phyloP scores from a whole-genome alignment of 2,113 vertebrate species.

The Phalacrocorax aristotelis region DNA sequence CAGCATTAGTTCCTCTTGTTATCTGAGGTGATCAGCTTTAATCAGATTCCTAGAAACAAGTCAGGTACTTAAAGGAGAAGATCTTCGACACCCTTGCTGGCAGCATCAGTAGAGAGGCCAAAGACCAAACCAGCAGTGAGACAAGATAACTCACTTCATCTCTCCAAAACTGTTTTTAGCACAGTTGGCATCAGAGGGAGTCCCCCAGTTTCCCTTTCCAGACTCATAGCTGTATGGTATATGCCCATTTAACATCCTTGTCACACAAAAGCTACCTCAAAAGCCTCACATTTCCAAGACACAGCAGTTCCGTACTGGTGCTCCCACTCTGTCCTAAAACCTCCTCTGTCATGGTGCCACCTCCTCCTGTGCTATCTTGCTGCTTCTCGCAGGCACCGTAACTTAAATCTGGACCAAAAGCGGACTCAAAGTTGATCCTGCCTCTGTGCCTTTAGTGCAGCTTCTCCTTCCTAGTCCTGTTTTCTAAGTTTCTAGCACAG shows the following conservation, averaged over 20 bases:
- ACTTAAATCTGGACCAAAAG: neutral
- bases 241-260: neutral
- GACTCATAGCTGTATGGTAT: neutral
- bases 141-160: neutral
- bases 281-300: neutral
- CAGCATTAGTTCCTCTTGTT: conserved; percentile 59
- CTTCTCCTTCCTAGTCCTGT: neutral
- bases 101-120: neutral
- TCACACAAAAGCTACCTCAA: neutral
- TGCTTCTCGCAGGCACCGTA: neutral
- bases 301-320: neutral
- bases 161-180: neutral
- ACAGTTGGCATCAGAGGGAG: neutral
- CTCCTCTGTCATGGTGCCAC: neutral
- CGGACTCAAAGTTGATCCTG: neutral
- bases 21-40: conserved; percentile 62
- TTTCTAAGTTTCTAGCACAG: neutral
- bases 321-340: neutral
- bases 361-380: neutral
- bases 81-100: conserved; percentile 15
- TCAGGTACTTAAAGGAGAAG: conserved; percentile 18
- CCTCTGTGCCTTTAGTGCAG: neutral
- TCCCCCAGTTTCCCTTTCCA: neutral
- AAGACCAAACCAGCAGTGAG: neutral
- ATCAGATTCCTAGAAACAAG: conserved; percentile 67